phyloP scores from a whole-genome alignment of 2,888 invertebrate genomes.

The Iselma pallidipennis region DNA sequence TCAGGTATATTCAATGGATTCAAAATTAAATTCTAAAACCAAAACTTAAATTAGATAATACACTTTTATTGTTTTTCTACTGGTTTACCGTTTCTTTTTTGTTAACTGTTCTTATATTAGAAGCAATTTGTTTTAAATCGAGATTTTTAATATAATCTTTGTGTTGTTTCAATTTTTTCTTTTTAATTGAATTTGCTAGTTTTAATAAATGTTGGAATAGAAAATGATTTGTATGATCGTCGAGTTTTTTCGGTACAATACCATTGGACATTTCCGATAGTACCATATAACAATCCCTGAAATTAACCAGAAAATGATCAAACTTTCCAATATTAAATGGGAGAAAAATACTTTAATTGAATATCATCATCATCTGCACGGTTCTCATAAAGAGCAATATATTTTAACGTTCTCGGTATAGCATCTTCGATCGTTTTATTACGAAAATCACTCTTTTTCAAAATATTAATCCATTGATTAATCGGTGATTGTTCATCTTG shows the following conservation, averaged over 20 bases:
- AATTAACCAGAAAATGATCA: constrained; percentile 19
- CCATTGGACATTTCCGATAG: constrained; percentile 36
- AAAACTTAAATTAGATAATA: not conserved
- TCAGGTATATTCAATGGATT: constrained; percentile 31
- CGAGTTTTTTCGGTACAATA: constrained; percentile 32
- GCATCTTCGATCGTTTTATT: constrained; percentile 12
- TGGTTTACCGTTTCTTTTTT: constrained; percentile 24
- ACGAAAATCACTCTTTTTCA: constrained; percentile 23
- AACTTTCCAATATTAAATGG: not conserved
- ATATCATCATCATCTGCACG: constrained; percentile 29
- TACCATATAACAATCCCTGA: constrained; percentile 38
- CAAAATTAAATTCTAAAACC: constrained; percentile 16
- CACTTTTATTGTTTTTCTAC: not conserved
- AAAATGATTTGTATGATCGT: constrained; percentile 26
- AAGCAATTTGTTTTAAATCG: not conserved
- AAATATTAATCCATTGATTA: constrained; percentile 45
- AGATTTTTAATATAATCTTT: constrained; percentile 25
- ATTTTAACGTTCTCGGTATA: constrained; percentile 47
- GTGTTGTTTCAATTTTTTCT: constrained; percentile 22
- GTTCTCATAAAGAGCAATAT: constrained; percentile 48
- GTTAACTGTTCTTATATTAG: not conserved
- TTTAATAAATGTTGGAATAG: constrained; percentile 31
- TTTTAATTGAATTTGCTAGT: constrained; percentile 31
- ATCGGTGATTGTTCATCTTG: constrained; percentile 36
- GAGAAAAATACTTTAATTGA: constrained; percentile 37